Evolutionary conservation across 2,888 invertebrate genomes (phyloP), one percentile per base, ranked within the genome.

Genomic region (Cataglyphis rosenhaueri): DNA sequence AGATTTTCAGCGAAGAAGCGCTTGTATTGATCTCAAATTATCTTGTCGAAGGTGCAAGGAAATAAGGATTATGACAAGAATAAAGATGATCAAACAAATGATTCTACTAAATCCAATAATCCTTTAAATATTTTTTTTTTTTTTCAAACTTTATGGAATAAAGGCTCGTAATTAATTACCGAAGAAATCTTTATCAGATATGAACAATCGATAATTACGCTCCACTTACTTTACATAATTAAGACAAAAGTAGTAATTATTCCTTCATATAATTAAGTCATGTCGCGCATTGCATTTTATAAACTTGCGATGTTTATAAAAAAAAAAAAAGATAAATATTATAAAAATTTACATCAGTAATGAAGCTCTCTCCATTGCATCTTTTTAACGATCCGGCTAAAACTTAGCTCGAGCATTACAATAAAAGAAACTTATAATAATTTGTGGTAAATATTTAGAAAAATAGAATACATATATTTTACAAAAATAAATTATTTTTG

Each of bases 1-100:
- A 71, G 78, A 71, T 61, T 59, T 61, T 61, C 44, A 66, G 9
- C 44, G 6, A 66, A 57, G n/a, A 55, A 55, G n/a, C 35, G n/a
- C 18, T 32, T 6, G 35, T 57, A 38, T 57, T 29, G 32, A 4
- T 32, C n/a, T 41, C 0, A n/a, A n/a, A 9, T 76, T 57, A 41
- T 21, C 55, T n/a, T 44, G 29, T 4, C n/a, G 21, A 57, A 32
- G 35, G 0, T 32, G 12, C 32, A 57, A 52, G 18, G 8, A 70
- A 78, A 78, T 21, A 41, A 32, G 15, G 21, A 57, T 57, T 35
- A 44, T 15, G 21, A 35, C 8, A 32, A 57, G 15, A 76, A 57
- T 55, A 41, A 59, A 78, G 6, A 12, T 44, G 21, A 66, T 48
- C 35, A 79, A 5, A 68, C 12, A 44, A 35, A 66, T 41, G 35